Base-by-base conservation (phyloP, 23 tunicate genomes). In the Styela plicata region DNA sequence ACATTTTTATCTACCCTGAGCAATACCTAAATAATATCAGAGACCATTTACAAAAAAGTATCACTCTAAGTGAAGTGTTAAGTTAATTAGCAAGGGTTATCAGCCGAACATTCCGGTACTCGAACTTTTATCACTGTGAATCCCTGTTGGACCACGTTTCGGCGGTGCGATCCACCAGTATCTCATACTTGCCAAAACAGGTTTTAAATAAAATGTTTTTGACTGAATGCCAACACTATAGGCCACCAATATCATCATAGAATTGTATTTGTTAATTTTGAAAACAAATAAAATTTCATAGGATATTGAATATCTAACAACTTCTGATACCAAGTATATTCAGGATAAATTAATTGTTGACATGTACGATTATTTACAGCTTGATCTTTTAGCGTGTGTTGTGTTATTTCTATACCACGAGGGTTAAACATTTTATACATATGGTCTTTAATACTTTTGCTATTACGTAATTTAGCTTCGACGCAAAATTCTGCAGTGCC, bases 321-420 rank as follows among this genome's bases (percentile, higher is more conserved):
- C 24, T 37, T 76, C 29, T 62, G 29, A 83, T 64, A 78, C 97
- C 97, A 91, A 7, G 68, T 34, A 35, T 62, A 37, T 86, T 83
- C 90, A 34, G 89, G 73, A 69, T 70, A 71, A 16, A 78, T 70
- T 44, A 44, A 13, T 44, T 44, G 10, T 44, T 44, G 63, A 83
- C 97, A 91, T 5, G 64, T 62, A 37, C 74, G 64, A 23, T 80
- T 75, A n/a, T 78, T 36, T 2, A 22, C 22, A 2, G 87, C 82
- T 17, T 73, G 69, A 2, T 82, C 64, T 33, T 85, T 91, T 35
- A 91, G 62, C 61, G 63, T 82, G 36, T 86, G 83, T 27, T 85
- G 91, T 5, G 64, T 64, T 69, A 85, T 91, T 86, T 86, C n/a
- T 20, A 91, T 84, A 2, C 87, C 90, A 29, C 29, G 31, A 21